Base-by-base conservation (phyloP, 2,888 invertebrate species). In the Beris chalybata region DNA sequence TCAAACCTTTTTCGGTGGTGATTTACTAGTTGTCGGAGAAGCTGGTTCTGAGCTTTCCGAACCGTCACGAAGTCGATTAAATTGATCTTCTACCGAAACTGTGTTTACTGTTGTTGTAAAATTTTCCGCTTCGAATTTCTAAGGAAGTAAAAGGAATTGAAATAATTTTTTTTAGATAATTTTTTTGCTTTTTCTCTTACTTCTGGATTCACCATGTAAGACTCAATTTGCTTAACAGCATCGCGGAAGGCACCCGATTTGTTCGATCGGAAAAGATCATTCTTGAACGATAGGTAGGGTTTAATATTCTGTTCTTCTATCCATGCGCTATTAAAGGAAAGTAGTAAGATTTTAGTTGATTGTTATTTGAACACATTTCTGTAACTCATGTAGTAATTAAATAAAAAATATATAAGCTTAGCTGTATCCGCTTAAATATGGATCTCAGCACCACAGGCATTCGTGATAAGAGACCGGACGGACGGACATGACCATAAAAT, bases 221-320 rank as follows among this genome's bases (percentile, higher is more conserved):
- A 88, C 74, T 93, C 92, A 70, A 94, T 93, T 74, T 91, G 89
- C 65, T 83, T 84, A 69, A 92, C 85, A 0, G 93, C 94, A 70
- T 91, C 89, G 78, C 90, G 91, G 77, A 94, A 93, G 6, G 85
- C 85, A 0, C 85, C 82, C 0, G 89, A 86, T 81, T 92, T 93
- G 79, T 87, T 88, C 1, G 89, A 86, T 77, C 89, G 90, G 64
- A 86, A 84, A 67, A 93, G 83, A 74, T 90, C 87, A 31, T 91
- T 90, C 79, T 93, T 93, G 78, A 85, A 89, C 69, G 90, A 88
- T 12, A 86, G 85, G 78, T 94, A 96, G 0, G 90, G 89, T 79
- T 91, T 92, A 63, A 96, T 89, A 75, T 90, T 89, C 71, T 85
- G 85, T 72, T 91, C 89, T 76, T 93, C 93, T 71, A 96, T 93